Evolutionary conservation across 2,797 vertebrate species (phyloP).

Genomic region (Eidolon dupreanum): DNA sequence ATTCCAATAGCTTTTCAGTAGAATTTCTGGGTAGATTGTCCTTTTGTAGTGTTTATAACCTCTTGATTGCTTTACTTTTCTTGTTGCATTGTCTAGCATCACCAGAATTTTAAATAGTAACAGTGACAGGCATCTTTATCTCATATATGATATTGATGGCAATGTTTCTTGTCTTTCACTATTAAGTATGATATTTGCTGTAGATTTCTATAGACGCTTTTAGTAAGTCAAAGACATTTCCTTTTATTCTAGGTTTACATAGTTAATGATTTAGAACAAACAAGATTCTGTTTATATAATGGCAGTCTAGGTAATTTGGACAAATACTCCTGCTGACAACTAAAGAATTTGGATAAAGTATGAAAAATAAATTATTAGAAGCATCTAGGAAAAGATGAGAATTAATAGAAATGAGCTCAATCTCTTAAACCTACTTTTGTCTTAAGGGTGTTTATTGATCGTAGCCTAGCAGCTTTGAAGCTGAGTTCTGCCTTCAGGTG

Average conservation of each 20-base stretch:
- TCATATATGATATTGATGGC: background rate
- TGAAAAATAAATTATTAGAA: background rate
- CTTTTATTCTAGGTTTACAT: background rate
- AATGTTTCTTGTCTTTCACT: background rate
- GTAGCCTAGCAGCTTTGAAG: background rate
- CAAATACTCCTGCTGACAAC: background rate
- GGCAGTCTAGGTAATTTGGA: background rate
- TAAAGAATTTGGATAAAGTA: slow-evolving; percentile 17
- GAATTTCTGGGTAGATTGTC: background rate
- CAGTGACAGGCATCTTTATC: background rate
- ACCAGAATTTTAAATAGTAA: background rate
- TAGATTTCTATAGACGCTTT: background rate
- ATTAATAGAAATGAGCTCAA: background rate
- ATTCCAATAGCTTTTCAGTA: background rate
- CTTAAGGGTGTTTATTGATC: background rate
- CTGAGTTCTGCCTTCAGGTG: background rate
- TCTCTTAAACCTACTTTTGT: slow-evolving; percentile 30
- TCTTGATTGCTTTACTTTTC: slow-evolving; percentile 21
- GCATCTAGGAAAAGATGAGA: background rate
- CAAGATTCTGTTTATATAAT: background rate
- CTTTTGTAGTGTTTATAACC: background rate
- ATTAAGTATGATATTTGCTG: background rate
- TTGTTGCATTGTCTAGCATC: background rate
- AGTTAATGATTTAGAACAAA: slow-evolving; percentile 28
- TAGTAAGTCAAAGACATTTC: background rate